Conservation (phyloP, 2,113 vertebrate genomes). For the Emydocephalus ijimae region DNA sequence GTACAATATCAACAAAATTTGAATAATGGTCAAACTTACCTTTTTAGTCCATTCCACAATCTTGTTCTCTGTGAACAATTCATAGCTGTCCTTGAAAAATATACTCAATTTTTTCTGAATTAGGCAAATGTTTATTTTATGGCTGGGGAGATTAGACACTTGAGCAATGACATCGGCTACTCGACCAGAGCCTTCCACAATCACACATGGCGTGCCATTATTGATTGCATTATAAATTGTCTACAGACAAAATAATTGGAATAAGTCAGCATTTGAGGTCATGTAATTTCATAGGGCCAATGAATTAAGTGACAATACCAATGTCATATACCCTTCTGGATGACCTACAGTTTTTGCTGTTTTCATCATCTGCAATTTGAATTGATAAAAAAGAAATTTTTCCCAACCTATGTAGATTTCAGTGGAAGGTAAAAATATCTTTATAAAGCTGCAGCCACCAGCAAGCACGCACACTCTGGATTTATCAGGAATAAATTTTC, state of each 20-base stretch:
- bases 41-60: slow-evolving; percentile 92
- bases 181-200: slow-evolving; percentile 90
- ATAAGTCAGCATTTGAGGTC: rapidly evolving
- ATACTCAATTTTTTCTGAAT: slow-evolving; percentile 76
- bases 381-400: background rate
- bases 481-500: background rate
- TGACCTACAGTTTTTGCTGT: background rate
- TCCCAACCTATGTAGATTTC: background rate
- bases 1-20: background rate
- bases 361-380: background rate
- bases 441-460: background rate
- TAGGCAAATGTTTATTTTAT: slow-evolving; percentile 74
- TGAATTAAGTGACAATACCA: background rate
- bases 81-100: slow-evolving; percentile 77
- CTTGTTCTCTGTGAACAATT: slow-evolving; percentile 71
- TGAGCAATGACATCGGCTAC: slow-evolving; percentile 90
- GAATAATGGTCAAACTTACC: slow-evolving; percentile 62
- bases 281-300: background rate
- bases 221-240: slow-evolving; percentile 89
- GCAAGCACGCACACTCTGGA: background rate
- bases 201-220: slow-evolving; percentile 85
- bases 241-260: slow-evolving; percentile 58
- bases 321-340: background rate
- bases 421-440: background rate
- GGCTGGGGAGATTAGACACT: slow-evolving; percentile 74